phyloP scores from a whole-genome alignment of 2,888 invertebrate species.

The Lasioglossum calceatum region DNA sequence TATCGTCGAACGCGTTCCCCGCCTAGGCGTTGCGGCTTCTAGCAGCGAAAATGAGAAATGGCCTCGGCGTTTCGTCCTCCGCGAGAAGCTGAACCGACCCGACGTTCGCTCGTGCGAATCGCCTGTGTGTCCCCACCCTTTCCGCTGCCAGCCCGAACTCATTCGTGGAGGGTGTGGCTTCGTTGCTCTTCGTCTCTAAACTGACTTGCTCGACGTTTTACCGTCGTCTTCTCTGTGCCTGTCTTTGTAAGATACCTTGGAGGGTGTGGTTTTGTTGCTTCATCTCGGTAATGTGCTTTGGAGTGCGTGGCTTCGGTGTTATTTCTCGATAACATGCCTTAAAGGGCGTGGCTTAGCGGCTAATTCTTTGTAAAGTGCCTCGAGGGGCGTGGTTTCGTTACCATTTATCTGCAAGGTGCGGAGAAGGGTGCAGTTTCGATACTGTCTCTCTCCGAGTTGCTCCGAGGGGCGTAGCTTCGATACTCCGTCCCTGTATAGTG shows the following conservation, averaged over 20 bases:
- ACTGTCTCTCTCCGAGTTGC: too few relatives aligned
- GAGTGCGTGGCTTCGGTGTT: not conserved
- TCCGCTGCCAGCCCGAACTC: not conserved
- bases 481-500: not conserved
- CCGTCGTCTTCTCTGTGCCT: not conserved
- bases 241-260: too few relatives aligned
- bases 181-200: not conserved
- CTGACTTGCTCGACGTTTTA: not conserved
- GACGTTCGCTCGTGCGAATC: constrained; percentile 7
- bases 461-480: too few relatives aligned
- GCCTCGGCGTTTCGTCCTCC: constrained; percentile 11
- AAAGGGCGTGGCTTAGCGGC: not conserved
- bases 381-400: not conserved
- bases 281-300: not conserved
- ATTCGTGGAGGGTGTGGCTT: not conserved
- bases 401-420: too few relatives aligned
- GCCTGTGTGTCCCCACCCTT: not conserved
- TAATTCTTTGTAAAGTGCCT: not conserved
- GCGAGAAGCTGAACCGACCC: not conserved
- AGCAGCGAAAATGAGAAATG: constrained; percentile 3
- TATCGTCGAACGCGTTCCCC: constrained; percentile 36
- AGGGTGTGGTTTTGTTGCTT: too few relatives aligned
- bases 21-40: constrained; percentile 5
- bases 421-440: too few relatives aligned
- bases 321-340: not conserved